A percentile compares a stretch with the other conserved stretches of the same genome.
Evolutionary conservation across 2,888 invertebrate genomes (phyloP).

Genomic region (Hemaris fuciformis): DNA sequence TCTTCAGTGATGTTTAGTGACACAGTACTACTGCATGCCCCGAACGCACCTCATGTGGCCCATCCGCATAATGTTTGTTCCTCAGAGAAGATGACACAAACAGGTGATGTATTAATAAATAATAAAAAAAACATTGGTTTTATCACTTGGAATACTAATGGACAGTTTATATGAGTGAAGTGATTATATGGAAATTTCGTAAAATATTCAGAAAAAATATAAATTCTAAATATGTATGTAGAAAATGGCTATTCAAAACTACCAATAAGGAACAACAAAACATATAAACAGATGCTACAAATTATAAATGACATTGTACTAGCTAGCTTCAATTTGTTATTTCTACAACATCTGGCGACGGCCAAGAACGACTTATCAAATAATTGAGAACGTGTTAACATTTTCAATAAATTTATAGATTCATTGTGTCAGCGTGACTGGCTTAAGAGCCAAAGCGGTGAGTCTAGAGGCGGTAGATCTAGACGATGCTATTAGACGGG

Average conservation of each 20-base stretch:
- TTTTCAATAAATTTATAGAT: constrained; percentile 69
- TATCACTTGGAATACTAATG: too few species aligned
- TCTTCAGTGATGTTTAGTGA: constrained; percentile 96
- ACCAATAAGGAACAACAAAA: too few species aligned
- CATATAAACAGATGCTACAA: background rate
- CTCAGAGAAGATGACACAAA: constrained; percentile 94
- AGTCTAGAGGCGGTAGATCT: constrained; percentile 77
- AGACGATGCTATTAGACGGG: constrained; percentile 68
- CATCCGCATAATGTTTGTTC: constrained; percentile 85
- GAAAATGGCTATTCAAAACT: too few species aligned
- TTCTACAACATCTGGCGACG: background rate
- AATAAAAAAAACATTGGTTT: background rate
- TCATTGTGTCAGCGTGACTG: constrained; percentile 80
- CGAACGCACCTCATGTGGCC: constrained; percentile 54
- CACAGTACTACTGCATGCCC: constrained; percentile 87
- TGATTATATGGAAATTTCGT: too few species aligned
- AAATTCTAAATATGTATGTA: too few species aligned
- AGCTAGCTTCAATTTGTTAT: background rate
- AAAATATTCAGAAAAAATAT: too few species aligned
- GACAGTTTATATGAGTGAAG: too few species aligned
- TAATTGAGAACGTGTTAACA: constrained; percentile 29
- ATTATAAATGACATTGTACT: background rate
- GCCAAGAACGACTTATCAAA: background rate
- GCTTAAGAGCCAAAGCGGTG: constrained; percentile 79
- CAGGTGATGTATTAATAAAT: constrained; percentile 75